Evolutionary conservation across 2,888 invertebrate species (phyloP).

Genomic region (Clistopyga incitator): DNA sequence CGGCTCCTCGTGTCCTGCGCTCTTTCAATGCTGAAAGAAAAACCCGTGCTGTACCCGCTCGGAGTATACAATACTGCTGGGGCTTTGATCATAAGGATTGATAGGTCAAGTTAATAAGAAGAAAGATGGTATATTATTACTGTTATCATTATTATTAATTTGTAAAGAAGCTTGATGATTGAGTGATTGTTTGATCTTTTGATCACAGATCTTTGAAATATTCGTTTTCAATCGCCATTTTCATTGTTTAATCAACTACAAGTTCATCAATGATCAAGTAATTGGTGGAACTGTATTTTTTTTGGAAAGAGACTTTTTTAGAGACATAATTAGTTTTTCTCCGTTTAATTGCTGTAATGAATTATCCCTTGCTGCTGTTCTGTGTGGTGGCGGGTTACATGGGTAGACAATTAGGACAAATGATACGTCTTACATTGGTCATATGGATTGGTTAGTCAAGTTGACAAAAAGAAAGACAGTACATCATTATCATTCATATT

Average conservation of each 20-base stretch:
- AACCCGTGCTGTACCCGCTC: constrained; percentile 13
- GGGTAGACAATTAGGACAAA: too few relatives aligned
- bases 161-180: constrained; percentile 6
- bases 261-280: background rate
- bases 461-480: too few relatives aligned
- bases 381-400: too few relatives aligned
- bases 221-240: background rate
- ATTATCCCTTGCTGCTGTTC: background rate
- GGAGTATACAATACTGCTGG: constrained; percentile 51
- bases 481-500: too few relatives aligned
- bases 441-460: too few relatives aligned
- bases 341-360: background rate
- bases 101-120: constrained; percentile 57
- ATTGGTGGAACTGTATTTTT: background rate
- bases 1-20: constrained; percentile 3
- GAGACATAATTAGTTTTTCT: too few relatives aligned
- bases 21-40: constrained; percentile 43
- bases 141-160: constrained; percentile 40
- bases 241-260: background rate
- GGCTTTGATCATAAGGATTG: constrained; percentile 67
- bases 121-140: constrained; percentile 23
- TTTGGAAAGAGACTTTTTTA: background rate
- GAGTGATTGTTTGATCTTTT: constrained; percentile 32
- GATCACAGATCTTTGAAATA: constrained; percentile 3
- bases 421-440: too few relatives aligned